Percentiles rank a stretch among this genome's conserved stretches.
Conservation (phyloP, 2,797 vertebrate species). For the Gallinago solitaria region DNA sequence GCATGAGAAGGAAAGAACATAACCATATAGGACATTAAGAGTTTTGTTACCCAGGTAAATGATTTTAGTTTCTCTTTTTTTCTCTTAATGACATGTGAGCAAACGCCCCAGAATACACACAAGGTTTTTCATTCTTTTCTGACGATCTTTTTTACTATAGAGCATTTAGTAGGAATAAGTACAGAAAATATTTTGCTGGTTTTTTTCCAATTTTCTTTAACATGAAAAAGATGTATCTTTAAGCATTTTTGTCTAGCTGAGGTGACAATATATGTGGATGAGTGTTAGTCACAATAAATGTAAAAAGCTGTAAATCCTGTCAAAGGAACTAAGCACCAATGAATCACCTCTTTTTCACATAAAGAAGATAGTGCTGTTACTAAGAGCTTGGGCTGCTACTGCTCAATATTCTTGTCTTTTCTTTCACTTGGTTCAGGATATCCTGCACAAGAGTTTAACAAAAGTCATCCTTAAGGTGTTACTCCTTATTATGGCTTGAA, state of each 20-base stretch:
- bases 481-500: neutral
- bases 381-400: neutral
- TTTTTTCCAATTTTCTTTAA: neutral
- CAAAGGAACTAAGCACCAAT: neutral
- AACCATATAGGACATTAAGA: neutral
- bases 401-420: neutral
- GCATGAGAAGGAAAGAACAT: neutral
- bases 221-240: neutral
- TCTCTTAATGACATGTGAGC: neutral
- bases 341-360: neutral
- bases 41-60: neutral
- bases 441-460: neutral
- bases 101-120: fast-evolving
- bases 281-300: neutral
- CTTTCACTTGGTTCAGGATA: neutral
- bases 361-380: neutral
- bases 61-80: neutral
- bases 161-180: neutral
- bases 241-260: neutral
- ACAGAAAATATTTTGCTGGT: neutral
- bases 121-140: neutral
- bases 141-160: neutral
- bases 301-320: neutral
- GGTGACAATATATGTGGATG: neutral
- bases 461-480: neutral